Conservation (phyloP, 2,888 invertebrate genomes). For the Cerceris ruficornis region DNA sequence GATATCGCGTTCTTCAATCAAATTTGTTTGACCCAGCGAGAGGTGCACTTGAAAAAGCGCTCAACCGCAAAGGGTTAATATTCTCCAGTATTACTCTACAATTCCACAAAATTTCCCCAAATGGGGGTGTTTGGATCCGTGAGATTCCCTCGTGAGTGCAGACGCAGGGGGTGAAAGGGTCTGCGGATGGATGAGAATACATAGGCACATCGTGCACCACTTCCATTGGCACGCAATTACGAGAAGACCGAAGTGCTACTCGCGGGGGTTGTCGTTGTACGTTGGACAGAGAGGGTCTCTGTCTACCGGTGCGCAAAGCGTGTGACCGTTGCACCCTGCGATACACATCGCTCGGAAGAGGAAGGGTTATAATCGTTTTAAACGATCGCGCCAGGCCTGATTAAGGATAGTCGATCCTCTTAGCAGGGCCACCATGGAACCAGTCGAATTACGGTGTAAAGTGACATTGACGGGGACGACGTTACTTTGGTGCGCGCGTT, state of each 20-base stretch:
- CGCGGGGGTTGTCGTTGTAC: conserved; percentile 29
- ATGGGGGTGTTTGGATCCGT: too few relatives aligned
- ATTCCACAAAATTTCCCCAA: too few relatives aligned
- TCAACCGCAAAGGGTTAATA: too few relatives aligned
- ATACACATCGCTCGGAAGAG: conserved; percentile 24
- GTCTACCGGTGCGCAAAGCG: conserved; percentile 31
- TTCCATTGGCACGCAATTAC: conserved; percentile 69
- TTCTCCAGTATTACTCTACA: too few relatives aligned
- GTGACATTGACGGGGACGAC: conserved; percentile 2
- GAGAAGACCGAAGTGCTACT: conserved; percentile 16
- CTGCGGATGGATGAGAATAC: neutral
- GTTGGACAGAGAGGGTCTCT: conserved; percentile 13
- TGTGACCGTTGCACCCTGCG: conserved; percentile 32
- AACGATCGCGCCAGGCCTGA: conserved; percentile 52
- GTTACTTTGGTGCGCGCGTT: conserved; percentile 11
- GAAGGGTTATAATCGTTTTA: conserved; percentile 60
- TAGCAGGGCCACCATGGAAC: conserved; percentile 44
- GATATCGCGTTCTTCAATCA: too few relatives aligned
- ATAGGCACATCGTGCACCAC: neutral
- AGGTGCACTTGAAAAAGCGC: too few relatives aligned
- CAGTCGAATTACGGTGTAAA: conserved; percentile 42
- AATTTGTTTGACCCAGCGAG: too few relatives aligned
- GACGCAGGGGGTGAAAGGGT: too few relatives aligned
- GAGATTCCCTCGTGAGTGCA: too few relatives aligned
- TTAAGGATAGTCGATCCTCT: conserved; percentile 58